Conservation (phyloP, 2,113 vertebrate species). For the Nothobranchius kuhntae region DNA sequence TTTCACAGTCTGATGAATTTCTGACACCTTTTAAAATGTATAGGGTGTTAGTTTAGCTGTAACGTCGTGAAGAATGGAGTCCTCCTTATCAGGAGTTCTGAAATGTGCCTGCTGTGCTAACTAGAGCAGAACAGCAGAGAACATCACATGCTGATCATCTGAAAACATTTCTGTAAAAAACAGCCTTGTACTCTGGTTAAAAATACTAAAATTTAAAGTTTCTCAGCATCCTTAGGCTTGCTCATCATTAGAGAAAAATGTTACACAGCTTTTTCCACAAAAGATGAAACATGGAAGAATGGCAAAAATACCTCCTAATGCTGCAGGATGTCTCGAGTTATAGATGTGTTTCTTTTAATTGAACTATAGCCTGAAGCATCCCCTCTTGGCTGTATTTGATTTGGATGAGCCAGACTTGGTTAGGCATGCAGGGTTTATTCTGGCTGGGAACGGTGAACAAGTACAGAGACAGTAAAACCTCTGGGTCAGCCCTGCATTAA, state of each 20-base stretch:
- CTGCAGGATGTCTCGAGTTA: conserved; percentile 19
- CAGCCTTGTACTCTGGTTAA: conserved; percentile 10
- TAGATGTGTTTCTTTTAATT: conserved; percentile 24
- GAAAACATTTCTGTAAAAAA: conserved; percentile 37
- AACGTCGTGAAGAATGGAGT: conserved; percentile 6
- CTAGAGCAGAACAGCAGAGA: conserved; percentile 17
- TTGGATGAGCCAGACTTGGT: conserved; percentile 45
- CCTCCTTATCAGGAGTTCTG: conserved; percentile 29
- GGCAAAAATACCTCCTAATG: conserved; percentile 3
- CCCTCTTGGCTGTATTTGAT: conserved; percentile 47
- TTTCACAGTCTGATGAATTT: conserved; percentile 8
- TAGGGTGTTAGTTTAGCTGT: not conserved
- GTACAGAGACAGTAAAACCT: conserved; percentile 64
- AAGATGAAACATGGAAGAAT: not conserved
- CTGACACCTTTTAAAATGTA: conserved; percentile 1
- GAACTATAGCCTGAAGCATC: conserved; percentile 28
- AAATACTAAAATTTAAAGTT: conserved; percentile 7
- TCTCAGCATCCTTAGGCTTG: not conserved
- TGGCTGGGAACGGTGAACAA: conserved; percentile 48
- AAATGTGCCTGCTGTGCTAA: conserved; percentile 28
- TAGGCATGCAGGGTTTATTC: conserved; percentile 57
- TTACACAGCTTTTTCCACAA: conserved; percentile 12
- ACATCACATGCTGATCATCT: conserved; percentile 52
- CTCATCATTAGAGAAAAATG: conserved; percentile 20
- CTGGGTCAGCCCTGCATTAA: conserved; percentile 50